Conservation (phyloP, 2,113 vertebrate genomes). For the Xerus inauris region DNA sequence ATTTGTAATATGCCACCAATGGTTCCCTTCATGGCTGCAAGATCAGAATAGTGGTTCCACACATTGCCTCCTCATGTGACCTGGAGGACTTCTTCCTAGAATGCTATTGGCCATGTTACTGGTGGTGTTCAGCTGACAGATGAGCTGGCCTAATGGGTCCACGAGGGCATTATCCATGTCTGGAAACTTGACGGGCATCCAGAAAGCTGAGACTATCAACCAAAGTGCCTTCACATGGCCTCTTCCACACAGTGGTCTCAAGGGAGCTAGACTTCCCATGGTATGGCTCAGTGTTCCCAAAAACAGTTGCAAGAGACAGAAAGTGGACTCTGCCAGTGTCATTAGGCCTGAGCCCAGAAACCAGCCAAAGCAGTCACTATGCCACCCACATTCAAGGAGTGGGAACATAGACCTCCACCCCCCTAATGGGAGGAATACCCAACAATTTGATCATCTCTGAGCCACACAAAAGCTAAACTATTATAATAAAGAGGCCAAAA, state of each 20-base stretch:
- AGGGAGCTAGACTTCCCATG: background rate
- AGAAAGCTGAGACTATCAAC: background rate
- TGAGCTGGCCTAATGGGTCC: background rate
- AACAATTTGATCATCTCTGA: background rate
- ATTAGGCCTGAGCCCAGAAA: background rate
- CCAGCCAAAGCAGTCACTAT: background rate
- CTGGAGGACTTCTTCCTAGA: background rate
- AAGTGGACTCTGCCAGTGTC: background rate
- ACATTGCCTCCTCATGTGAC: background rate
- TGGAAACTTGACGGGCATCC: background rate
- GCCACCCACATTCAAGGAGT: background rate
- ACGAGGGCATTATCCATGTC: background rate
- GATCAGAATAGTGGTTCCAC: background rate
- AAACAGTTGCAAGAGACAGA: background rate
- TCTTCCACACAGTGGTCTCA: background rate
- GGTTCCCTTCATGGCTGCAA: background rate
- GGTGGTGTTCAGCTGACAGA: background rate
- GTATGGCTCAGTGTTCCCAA: background rate
- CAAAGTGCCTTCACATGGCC: background rate
- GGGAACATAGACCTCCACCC: background rate
- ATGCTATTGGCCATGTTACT: background rate
- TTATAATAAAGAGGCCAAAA: background rate
- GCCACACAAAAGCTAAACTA: background rate
- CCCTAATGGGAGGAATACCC: background rate
- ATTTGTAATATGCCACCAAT: background rate